Percentiles rank a stretch among this genome's conserved stretches.
Conservation (phyloP, 2,113 vertebrate species). For the Crotophaga sulcirostris region DNA sequence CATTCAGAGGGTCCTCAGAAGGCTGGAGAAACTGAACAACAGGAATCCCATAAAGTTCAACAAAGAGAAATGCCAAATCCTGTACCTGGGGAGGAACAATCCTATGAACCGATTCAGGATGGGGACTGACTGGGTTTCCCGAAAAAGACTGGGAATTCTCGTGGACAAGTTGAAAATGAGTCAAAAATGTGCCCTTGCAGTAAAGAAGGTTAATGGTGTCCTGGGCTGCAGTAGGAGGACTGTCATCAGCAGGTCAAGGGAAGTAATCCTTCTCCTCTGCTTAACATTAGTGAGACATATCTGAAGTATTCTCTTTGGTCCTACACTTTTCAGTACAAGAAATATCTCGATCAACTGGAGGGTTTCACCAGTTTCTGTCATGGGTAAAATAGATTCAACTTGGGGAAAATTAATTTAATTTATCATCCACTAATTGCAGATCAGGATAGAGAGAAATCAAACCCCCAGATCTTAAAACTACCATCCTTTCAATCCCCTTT, state of each 20-base stretch:
- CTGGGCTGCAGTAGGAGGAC: neutral
- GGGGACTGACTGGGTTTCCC: neutral
- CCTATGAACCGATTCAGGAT: neutral
- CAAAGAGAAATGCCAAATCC: neutral
- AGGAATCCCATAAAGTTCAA: neutral
- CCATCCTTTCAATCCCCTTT: neutral
- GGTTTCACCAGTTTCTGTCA: neutral
- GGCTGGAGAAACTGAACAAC: neutral
- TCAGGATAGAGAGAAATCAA: neutral
- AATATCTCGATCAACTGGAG: neutral
- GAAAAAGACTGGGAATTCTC: neutral
- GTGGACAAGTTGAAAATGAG: neutral
- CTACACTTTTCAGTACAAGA: neutral
- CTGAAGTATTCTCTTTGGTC: neutral
- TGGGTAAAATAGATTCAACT: neutral
- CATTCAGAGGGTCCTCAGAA: neutral
- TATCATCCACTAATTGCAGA: neutral
- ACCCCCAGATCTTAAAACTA: neutral
- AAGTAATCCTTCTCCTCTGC: neutral
- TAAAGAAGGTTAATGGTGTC: neutral
- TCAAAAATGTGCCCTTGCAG: neutral
- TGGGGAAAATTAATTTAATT: neutral
- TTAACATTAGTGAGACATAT: neutral
- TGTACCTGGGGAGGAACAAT: neutral
- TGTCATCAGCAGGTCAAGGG: neutral